Percentiles rank a stretch among this genome's conserved stretches.
phyloP scores from a whole-genome alignment of 2,797 vertebrate species.

The Amblyraja radiata region DNA sequence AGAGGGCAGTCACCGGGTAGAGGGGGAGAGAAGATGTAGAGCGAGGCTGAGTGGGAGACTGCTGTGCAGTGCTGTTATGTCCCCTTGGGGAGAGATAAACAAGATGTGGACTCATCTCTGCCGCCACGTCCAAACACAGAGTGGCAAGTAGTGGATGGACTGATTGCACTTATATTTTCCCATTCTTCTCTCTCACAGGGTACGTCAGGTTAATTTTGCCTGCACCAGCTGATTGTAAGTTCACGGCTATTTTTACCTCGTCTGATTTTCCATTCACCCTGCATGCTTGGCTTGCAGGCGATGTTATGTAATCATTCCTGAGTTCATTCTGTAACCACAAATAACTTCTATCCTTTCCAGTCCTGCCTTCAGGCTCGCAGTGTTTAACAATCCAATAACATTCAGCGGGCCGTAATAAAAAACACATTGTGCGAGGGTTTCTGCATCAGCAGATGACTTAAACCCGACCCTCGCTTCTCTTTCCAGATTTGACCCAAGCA shows the following conservation, averaged over 20 bases:
- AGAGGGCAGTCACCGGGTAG: background rate
- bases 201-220: conserved; percentile 10
- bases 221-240: background rate
- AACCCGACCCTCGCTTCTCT: background rate
- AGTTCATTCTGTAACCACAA: background rate
- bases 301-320: background rate
- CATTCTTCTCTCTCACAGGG: background rate
- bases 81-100: background rate
- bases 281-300: background rate
- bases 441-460: background rate
- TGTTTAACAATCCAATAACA: background rate
- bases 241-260: conserved; percentile 29
- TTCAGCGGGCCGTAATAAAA: background rate
- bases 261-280: background rate
- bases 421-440: background rate
- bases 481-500: background rate
- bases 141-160: background rate
- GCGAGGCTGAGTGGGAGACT: background rate
- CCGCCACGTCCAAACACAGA: background rate
- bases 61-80: background rate
- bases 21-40: background rate
- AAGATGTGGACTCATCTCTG: background rate
- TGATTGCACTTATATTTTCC: background rate
- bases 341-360: background rate
- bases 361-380: background rate